Base-by-base conservation (phyloP, 2,888 invertebrate species). In the Andrena haemorrhoa region DNA sequence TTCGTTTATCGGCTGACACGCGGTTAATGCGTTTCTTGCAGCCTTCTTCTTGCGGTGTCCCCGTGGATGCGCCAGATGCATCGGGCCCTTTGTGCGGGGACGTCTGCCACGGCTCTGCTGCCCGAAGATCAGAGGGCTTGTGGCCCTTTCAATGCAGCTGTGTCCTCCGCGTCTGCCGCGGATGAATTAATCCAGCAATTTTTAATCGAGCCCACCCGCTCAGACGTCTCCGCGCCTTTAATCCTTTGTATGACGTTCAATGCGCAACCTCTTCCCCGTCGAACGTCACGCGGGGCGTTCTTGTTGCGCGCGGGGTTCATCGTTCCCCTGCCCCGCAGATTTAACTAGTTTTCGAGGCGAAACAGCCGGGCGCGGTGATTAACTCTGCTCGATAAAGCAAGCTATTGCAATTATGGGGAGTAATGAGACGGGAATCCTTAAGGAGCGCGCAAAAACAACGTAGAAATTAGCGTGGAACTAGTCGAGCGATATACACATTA, bases 1-100 rank as follows among this genome's bases (percentile, higher is more conserved):
- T 76, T 60, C 80, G 68, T 69, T 87, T 85, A 88, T 86, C 83
- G 83, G 78, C 63, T 75, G 78, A 71, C 82, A 64, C 64, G 49
- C 53, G 47, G 61, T 70, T 86, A 88, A 87, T 88, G 86, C 84
- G 70, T 83, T 87, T 87, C 84, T 87, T 88, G 71, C 61, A 8
- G 8, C 4, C 53, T 60, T 74, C 68, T 64, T 72, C 63, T 66
- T 47, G 51, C 77, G 26, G 53, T 61, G 66, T 64, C 63, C 58
- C 70, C 41, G 74, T 35, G 26, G 58, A 20, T 16, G 29, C 31
- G 33, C 47, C 69, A 80, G 53, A 63, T 73, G 63, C 75, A 72
- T 75, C 71, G 75, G 6, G 16, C 49, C 47, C 80, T 79, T 80
- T 80, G 72, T 79, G 65, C 79, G 0, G 7, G 23, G 5, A 47